Percentiles rank a stretch among this genome's conserved stretches.
Evolutionary conservation across 2,888 invertebrate genomes (phyloP).

Genomic region (Thymelicus sylvestris): DNA sequence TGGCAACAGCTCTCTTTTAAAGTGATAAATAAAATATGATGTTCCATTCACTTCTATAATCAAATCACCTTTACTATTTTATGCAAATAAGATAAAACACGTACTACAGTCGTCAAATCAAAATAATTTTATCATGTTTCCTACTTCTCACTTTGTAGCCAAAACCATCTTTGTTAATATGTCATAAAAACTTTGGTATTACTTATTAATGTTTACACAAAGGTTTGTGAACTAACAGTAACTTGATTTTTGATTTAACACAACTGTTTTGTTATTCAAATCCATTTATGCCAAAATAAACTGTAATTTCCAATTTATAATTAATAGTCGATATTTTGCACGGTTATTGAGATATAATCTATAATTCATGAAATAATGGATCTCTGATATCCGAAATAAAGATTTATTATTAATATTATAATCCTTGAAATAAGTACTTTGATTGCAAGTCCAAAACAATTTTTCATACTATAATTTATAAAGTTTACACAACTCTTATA

Average conservation of each 20-base stretch:
- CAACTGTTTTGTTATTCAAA: slow-evolving; percentile 1
- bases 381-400: too few relatives aligned
- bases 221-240: not conserved
- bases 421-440: slow-evolving; percentile 25
- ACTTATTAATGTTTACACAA: not conserved
- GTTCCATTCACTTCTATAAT: too few relatives aligned
- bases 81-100: too few relatives aligned
- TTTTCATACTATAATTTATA: not conserved
- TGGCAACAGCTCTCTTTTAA: too few relatives aligned
- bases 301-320: slow-evolving; percentile 1
- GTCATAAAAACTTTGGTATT: too few relatives aligned
- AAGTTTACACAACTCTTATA: not conserved
- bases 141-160: too few relatives aligned
- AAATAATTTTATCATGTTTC: too few relatives aligned
- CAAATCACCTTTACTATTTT: too few relatives aligned
- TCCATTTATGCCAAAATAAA: slow-evolving; percentile 1
- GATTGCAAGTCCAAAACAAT: slow-evolving; percentile 11
- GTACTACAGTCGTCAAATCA: too few relatives aligned
- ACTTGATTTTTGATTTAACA: not conserved
- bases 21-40: too few relatives aligned
- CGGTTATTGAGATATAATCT: slow-evolving; percentile 28
- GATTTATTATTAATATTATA: too few relatives aligned
- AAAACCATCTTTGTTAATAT: too few relatives aligned
- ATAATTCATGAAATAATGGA: not conserved
- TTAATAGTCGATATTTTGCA: slow-evolving; percentile 24